Evolutionary conservation across 2,888 invertebrate species (phyloP), one percentile per base, ranked within the genome.

Genomic region (Psylliodes chrysocephalus): DNA sequence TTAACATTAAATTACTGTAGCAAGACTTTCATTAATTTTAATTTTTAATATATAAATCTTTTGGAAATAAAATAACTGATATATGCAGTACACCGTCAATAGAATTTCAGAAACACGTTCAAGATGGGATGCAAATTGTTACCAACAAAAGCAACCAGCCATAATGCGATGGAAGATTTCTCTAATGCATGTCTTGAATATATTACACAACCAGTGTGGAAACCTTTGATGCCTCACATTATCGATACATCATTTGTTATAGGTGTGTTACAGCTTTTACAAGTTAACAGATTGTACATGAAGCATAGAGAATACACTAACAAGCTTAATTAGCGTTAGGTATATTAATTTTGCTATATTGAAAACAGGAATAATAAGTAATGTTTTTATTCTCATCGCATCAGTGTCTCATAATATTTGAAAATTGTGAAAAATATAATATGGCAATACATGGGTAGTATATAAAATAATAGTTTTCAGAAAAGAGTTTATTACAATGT

Each of bases 241-340:
- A 25, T 47, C 25, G 47, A 47, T 47, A 25, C 47, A 47, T 25
- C 47, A 47, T 47, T 47, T 47, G 47, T 47, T 22, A 2, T 25
- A 25, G 47, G 28, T 47, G 14, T 47, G 28, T 7, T 46, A 46
- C 5, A 15, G 46, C 46, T 46, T 46, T 47, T 28, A 47, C 47
- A 14, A 47, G 22, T 47, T 25, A 47, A 28, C 47, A 47, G 47
- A 25, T 25, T 25, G 14, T 28, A 25, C 14, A 25, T 14, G 47
- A 47, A 47, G 25, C 25, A 25, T 28, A 8, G 47, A 7, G 47
- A 25, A n/a, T 25, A 15, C 47, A 15, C 15, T 47, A 47, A 47
- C 47, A 47, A 14, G 47, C 47, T 25, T 47, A 47, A 47, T 47
- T 25, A 47, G 25, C 15, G 47, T 14, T 18, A 47, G 47, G 14